Percentiles rank a stretch among this genome's conserved stretches.
Conservation (phyloP, 2,888 invertebrate genomes). For the Teinopalpus imperialis region DNA sequence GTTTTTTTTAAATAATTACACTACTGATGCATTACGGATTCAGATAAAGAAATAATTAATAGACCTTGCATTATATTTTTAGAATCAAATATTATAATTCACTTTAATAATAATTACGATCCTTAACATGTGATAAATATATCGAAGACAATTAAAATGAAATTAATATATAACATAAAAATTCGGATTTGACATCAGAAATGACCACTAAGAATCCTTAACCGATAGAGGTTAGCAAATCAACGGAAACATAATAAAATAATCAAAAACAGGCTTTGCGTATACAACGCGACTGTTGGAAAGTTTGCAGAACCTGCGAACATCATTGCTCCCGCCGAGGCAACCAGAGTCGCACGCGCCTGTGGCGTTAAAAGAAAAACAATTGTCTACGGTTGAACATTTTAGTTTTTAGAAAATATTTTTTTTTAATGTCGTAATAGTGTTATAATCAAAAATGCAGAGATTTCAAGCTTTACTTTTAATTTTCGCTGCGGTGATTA, state of each 20-base stretch:
- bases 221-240: not conserved
- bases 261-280: conserved; percentile 30
- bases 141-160: too few relatives aligned
- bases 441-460: conserved; percentile 50
- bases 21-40: too few relatives aligned
- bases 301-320: conserved; percentile 46
- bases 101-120: too few relatives aligned
- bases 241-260: conserved; percentile 21
- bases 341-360: conserved; percentile 56
- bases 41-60: too few relatives aligned
- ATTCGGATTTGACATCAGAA: not conserved
- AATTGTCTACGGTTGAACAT: conserved; percentile 29
- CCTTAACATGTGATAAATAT: too few relatives aligned
- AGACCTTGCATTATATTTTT: too few relatives aligned
- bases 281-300: conserved; percentile 41
- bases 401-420: conserved; percentile 13
- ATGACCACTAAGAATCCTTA: not conserved
- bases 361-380: conserved; percentile 27
- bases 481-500: conserved; percentile 52
- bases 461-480: conserved; percentile 52
- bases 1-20: too few relatives aligned
- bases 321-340: conserved; percentile 60
- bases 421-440: conserved; percentile 25
- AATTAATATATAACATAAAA: too few relatives aligned
- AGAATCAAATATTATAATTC: too few relatives aligned